Conservation (phyloP, 2,888 invertebrate species). For the Stenichneumon culpator region DNA sequence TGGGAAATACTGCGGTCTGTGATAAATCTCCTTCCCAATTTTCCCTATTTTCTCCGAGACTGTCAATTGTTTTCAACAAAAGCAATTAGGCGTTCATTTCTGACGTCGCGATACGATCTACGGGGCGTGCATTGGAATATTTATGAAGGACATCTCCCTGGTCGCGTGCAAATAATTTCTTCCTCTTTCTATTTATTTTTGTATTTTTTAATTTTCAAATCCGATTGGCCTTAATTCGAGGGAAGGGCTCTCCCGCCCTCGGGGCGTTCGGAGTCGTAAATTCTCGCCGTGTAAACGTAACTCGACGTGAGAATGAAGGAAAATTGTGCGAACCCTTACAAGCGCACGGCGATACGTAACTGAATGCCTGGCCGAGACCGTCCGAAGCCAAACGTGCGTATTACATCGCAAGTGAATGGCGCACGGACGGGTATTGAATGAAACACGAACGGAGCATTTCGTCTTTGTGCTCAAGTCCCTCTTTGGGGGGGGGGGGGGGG, state of each 20-base stretch:
- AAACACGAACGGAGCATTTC: constrained; percentile 68
- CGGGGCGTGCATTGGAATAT: too few species aligned
- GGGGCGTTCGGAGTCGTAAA: not conserved
- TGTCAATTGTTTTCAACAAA: too few species aligned
- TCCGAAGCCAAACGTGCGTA: constrained; percentile 45
- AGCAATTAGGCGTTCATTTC: too few species aligned
- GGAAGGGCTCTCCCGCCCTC: not conserved
- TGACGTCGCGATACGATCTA: too few species aligned
- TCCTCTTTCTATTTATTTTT: not conserved
- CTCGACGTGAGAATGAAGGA: constrained; percentile 9
- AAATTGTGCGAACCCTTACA: not conserved
- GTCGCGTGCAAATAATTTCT: too few species aligned
- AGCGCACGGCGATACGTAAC: constrained; percentile 8
- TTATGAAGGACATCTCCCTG: too few species aligned
- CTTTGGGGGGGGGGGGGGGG: constrained; percentile 10
- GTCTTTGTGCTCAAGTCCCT: constrained; percentile 41
- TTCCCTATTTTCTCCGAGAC: too few species aligned
- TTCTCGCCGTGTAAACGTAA: not conserved
- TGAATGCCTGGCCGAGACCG: constrained; percentile 10
- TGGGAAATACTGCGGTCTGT: too few species aligned
- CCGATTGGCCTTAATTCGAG: not conserved
- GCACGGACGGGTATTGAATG: constrained; percentile 68
- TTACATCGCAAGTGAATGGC: constrained; percentile 68
- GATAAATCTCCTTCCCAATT: too few species aligned
- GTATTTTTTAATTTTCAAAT: not conserved